phyloP scores from a whole-genome alignment of 37 sponge, comb jelly and placozoan species.

The Corticium candelabrum region DNA sequence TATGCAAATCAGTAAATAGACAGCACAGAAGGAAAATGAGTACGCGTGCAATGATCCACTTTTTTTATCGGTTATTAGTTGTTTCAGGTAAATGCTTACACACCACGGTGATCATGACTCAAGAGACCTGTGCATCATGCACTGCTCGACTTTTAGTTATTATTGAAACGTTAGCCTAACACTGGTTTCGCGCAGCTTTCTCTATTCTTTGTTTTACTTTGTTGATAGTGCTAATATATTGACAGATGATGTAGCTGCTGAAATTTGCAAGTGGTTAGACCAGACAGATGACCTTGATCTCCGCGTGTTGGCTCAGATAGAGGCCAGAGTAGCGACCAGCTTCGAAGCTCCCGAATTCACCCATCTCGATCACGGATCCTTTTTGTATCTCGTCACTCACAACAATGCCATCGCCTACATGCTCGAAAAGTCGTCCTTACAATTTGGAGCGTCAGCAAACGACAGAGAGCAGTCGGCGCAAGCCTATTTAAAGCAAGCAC shows the following conservation, averaged over 20 bases:
- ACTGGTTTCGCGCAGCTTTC: no score
- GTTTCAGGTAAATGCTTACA: no score
- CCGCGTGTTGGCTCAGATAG: constrained; percentile 17
- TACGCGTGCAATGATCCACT: no score
- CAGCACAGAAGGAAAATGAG: no score
- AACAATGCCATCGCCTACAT: not conserved
- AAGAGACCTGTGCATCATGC: no score
- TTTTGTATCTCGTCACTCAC: constrained; percentile 26
- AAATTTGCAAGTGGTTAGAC: constrained; percentile 8
- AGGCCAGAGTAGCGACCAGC: constrained; percentile 8
- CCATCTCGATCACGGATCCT: constrained; percentile 26
- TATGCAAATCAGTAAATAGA: no score
- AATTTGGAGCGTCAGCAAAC: not conserved
- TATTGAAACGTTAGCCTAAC: no score
- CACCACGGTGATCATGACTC: no score
- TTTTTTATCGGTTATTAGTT: no score
- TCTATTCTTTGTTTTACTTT: no score
- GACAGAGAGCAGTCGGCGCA: not conserved
- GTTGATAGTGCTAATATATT: no score
- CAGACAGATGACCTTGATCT: constrained; percentile 23
- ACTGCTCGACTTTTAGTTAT: no score
- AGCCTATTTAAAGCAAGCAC: not conserved
- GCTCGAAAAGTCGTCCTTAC: constrained; percentile 15
- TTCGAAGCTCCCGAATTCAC: constrained; percentile 16
- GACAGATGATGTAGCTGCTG: constrained; percentile 24